Evolutionary conservation across 2,888 invertebrate genomes (phyloP).

Genomic region (Thera britannica): DNA sequence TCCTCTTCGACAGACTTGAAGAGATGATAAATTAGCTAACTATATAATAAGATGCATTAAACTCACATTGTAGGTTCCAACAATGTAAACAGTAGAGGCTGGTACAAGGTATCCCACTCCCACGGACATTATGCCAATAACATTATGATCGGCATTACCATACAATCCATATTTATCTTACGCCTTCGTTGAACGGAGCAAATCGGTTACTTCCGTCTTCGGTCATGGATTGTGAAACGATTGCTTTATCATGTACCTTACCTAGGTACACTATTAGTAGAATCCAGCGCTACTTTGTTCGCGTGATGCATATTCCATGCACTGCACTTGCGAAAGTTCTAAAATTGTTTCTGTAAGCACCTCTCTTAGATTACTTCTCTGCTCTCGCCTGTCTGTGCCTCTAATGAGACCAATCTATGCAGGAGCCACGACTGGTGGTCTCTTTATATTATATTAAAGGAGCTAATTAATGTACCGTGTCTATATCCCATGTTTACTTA

Average conservation of each 20-base stretch:
- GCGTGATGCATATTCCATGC: too few species aligned
- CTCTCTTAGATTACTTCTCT: too few species aligned
- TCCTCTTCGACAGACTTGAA: background rate
- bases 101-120: constrained; percentile 57
- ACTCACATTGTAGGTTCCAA: constrained; percentile 6
- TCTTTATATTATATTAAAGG: too few species aligned
- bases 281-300: too few species aligned
- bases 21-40: background rate
- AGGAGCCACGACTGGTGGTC: too few species aligned
- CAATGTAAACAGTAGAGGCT: constrained; percentile 20
- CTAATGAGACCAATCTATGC: too few species aligned
- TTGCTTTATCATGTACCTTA: background rate
- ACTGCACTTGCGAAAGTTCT: too few species aligned
- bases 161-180: constrained; percentile 65
- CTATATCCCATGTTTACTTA: too few species aligned
- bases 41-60: constrained; percentile 8
- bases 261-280: too few species aligned
- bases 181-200: constrained; percentile 65
- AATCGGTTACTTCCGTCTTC: constrained; percentile 65
- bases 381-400: too few species aligned
- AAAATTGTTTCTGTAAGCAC: too few species aligned
- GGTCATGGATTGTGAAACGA: constrained; percentile 48
- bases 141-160: constrained; percentile 67
- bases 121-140: constrained; percentile 67
- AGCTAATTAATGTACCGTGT: too few species aligned